These are phyloP conservation scores for Galeopsomyia nigrocyanea DNA, from an alignment of 2,888 invertebrate species.

Conservation along the genomic window DNA sequence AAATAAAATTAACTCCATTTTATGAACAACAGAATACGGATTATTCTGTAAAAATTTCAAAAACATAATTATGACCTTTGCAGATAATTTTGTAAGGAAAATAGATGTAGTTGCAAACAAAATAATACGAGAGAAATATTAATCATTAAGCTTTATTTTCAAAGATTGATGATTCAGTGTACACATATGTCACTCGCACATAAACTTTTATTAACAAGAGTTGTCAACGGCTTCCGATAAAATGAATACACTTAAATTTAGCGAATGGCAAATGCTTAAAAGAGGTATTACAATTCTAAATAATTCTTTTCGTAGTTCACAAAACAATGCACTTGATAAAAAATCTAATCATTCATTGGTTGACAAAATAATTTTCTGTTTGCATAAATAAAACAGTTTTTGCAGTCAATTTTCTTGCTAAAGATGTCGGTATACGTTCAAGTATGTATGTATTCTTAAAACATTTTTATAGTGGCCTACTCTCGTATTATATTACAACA, in stretches of 20 bases:
- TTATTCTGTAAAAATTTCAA: too few relatives aligned
- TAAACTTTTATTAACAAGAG: conserved; percentile 36
- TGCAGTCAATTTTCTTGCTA: conserved; percentile 51
- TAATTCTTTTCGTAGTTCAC: conserved; percentile 52
- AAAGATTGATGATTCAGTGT: conserved; percentile 42
- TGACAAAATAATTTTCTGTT: conserved; percentile 47
- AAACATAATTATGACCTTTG: too few relatives aligned
- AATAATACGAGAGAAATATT: conserved; percentile 23
- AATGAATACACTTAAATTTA: conserved; percentile 38
- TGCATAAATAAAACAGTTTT: conserved; percentile 58
- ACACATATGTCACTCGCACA: conserved; percentile 43
- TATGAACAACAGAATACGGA: too few relatives aligned
- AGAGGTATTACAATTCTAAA: conserved; percentile 49
- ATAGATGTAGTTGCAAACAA: not conserved
- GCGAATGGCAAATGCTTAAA: conserved; percentile 53
- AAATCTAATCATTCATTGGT: conserved; percentile 58
- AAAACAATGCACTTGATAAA: conserved; percentile 57
- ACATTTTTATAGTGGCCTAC: conserved; percentile 50
- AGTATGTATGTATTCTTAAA: conserved; percentile 46
- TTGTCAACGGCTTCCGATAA: conserved; percentile 25
- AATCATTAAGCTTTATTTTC: conserved; percentile 44
- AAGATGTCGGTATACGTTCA: conserved; percentile 36
- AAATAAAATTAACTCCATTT: too few relatives aligned
- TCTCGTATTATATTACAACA: conserved; percentile 58
- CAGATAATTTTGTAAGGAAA: too few relatives aligned